Conservation (phyloP, 2,113 vertebrate species). For the Pluvianellus socialis region DNA sequence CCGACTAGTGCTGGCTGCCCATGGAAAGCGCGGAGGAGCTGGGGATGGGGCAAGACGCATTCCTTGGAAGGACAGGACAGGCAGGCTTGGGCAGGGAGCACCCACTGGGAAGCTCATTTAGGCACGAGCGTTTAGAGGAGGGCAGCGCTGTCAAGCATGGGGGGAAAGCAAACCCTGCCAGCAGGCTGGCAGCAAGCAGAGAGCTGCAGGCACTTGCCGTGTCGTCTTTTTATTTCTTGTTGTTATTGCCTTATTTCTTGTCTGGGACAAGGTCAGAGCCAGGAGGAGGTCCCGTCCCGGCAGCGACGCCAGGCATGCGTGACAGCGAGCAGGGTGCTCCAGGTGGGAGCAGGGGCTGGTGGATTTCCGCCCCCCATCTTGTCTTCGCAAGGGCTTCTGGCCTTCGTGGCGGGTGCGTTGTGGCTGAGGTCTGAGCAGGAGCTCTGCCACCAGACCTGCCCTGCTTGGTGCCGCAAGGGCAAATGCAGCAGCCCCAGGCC, state of each 20-base stretch:
- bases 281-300: background rate
- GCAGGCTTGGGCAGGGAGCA: background rate
- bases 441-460: background rate
- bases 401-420: background rate
- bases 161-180: background rate
- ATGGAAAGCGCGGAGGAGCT: background rate
- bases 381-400: background rate
- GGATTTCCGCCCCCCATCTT: background rate
- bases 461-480: background rate
- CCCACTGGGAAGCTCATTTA: background rate
- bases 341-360: background rate
- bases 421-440: background rate
- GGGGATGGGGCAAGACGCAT: background rate
- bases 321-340: background rate
- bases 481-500: background rate
- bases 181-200: background rate
- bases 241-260: background rate
- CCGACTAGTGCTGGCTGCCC: background rate
- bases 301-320: rapidly evolving
- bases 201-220: background rate
- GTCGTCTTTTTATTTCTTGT: background rate
- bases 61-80: background rate
- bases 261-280: background rate
- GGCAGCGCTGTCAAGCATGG: background rate
- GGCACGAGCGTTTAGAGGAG: background rate